A percentile compares a stretch with the other conserved stretches of the same genome.
These are phyloP conservation scores for Agriopis aurantiaria DNA, from an alignment of 2,888 invertebrate species.

Conservation along the genomic window DNA sequence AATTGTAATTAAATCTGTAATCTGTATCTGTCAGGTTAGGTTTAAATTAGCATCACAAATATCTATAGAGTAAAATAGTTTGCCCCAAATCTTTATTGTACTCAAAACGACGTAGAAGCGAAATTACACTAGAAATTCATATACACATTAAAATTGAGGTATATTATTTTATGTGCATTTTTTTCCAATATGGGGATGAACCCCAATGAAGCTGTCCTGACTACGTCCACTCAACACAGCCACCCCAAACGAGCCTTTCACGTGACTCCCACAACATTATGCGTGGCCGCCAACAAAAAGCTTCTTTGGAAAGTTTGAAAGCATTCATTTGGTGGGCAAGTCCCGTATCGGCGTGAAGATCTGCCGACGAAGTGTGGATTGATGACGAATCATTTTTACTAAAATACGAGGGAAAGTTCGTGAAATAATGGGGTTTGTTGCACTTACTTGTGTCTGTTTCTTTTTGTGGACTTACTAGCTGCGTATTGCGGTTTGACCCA, in stretches of 20 bases:
- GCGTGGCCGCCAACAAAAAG: constrained; percentile 52
- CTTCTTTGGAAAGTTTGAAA: constrained; percentile 48
- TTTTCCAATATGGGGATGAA: background rate
- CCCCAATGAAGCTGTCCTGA: background rate
- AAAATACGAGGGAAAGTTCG: constrained; percentile 29
- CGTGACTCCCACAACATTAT: constrained; percentile 49
- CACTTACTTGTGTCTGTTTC: background rate
- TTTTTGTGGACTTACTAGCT: background rate
- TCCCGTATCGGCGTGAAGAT: constrained; percentile 52
- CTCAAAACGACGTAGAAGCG: too few species aligned
- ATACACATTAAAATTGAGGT: too few species aligned
- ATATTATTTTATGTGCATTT: too few species aligned
- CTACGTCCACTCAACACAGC: constrained; percentile 15
- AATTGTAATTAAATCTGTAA: too few species aligned
- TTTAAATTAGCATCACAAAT: too few species aligned
- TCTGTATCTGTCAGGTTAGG: too few species aligned
- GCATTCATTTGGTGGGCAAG: constrained; percentile 48
- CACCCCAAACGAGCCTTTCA: constrained; percentile 51
- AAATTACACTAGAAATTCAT: too few species aligned
- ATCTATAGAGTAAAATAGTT: too few species aligned
- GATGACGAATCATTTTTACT: constrained; percentile 49
- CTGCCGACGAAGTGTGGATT: constrained; percentile 50
- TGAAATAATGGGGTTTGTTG: constrained; percentile 12
- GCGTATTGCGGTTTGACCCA: background rate
- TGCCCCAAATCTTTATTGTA: too few species aligned